These are phyloP conservation scores for Geopemphigus sp. DNA, from an alignment of 1,140 invertebrate species.

Conservation along the genomic window DNA sequence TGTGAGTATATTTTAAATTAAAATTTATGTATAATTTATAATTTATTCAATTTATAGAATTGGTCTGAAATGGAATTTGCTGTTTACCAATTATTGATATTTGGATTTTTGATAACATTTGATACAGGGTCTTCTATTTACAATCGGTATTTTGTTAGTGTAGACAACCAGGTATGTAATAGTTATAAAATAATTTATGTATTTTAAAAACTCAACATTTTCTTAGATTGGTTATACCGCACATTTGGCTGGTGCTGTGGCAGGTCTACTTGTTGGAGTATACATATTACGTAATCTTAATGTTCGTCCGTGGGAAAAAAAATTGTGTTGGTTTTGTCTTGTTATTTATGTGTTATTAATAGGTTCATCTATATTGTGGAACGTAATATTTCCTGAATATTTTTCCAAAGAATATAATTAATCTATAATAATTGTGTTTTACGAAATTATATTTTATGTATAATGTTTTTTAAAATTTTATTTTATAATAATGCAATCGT, in stretches of 20 bases:
- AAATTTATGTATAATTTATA: not conserved
- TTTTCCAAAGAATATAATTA: conserved; percentile 55
- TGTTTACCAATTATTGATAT: conserved; percentile 73
- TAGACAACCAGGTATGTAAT: conserved; percentile 51
- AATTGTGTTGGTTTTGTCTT: conserved; percentile 79
- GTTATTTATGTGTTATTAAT: conserved; percentile 73
- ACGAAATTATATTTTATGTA: too few relatives aligned
- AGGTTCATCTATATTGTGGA: conserved; percentile 72
- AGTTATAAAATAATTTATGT: not conserved
- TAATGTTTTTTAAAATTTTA: not conserved
- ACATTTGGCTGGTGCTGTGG: conserved; percentile 82
- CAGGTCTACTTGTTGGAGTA: conserved; percentile 90
- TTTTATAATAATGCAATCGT: not conserved
- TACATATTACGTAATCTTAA: conserved; percentile 85
- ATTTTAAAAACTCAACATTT: conserved; percentile 28
- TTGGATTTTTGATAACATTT: conserved; percentile 69
- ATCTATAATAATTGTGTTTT: not conserved
- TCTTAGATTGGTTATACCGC: conserved; percentile 79
- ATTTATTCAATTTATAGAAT: conserved; percentile 65
- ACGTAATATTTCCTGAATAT: conserved; percentile 65
- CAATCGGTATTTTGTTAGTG: conserved; percentile 67
- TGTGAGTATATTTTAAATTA: conserved; percentile 59
- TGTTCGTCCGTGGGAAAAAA: conserved; percentile 81
- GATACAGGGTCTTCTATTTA: conserved; percentile 84
- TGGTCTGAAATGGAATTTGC: conserved; percentile 91